Evolutionary conservation across 2,113 vertebrate species (phyloP).

Genomic region (Corythornis cristatus): DNA sequence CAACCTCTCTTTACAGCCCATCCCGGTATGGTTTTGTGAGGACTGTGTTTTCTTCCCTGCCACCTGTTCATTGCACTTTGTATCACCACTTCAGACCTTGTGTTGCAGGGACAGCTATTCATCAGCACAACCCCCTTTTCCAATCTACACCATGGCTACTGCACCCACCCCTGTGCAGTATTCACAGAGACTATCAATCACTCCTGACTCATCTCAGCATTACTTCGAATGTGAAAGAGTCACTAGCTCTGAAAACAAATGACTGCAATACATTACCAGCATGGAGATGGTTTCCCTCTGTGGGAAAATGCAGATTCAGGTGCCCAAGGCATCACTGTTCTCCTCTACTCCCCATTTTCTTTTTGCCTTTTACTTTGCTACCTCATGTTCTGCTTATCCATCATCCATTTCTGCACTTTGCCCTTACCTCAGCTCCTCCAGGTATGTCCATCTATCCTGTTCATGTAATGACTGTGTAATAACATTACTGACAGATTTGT

Average conservation of each 20-base stretch:
- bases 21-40: neutral
- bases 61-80: neutral
- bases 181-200: neutral
- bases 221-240: neutral
- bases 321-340: neutral
- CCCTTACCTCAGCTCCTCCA: neutral
- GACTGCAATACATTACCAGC: neutral
- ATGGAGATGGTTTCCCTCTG: neutral
- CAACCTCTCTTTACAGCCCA: neutral
- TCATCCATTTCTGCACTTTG: neutral
- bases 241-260: neutral
- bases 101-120: neutral
- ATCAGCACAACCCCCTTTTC: neutral
- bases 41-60: neutral
- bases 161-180: neutral
- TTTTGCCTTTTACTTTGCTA: neutral
- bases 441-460: neutral
- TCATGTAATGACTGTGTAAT: neutral
- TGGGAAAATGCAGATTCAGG: neutral
- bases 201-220: neutral
- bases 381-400: neutral
- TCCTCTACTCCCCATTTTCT: neutral
- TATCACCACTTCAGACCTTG: fast-evolving
- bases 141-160: neutral
- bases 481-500: neutral